Evolutionary conservation across 2,888 invertebrate genomes (phyloP), one percentile per base, ranked within the genome.

Genomic region (Melinaea marsaeus): DNA sequence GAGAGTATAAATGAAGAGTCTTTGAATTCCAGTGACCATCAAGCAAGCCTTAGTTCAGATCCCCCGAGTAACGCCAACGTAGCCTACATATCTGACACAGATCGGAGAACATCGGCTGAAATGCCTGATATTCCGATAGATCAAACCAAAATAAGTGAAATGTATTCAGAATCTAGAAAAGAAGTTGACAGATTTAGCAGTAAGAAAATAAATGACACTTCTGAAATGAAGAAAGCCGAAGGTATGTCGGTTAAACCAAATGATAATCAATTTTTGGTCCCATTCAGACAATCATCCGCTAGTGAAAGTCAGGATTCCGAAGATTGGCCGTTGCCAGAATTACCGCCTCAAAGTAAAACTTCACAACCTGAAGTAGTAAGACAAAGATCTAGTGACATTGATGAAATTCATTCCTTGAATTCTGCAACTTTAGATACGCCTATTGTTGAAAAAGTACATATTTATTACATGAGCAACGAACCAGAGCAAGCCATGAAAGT

Each of bases 1-100:
- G 95, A 95, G 63, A 96, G 96, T 79, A 92, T 96, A 69, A 95
- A 96, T 72, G 96, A 96, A 79, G 96, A 96, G 79, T 96, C 96
- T 0, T 88, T 95, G 45, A 94, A 95, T 67, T 96, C 96, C 0
- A 96, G 95, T 75, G 96, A 96, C 82, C 96, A 95, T 76, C 96
- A 96, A 81, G 95, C 95, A 13, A 96, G 96, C 78, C 88, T 96
- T 35, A 96, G 96, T 73, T 96, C 96, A 0, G 96, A 96, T 81
- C 95, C 96, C 0, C 95, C 95, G 0, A 95, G 94, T 75, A 93
- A 94, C 72, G 94, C 94, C 9, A 93, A 93, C 74, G 90, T 93
- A 51, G 93, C 93, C n/a, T 94, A 95, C 76, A 95, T 95, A 74
- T 96, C 96, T 0, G 96, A 96, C 75, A 92, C 93, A 1, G 96